Evolutionary conservation across 1,140 invertebrate genomes (phyloP), one percentile per base, ranked within the genome.

Genomic region (Drosophila subpulchrella): DNA sequence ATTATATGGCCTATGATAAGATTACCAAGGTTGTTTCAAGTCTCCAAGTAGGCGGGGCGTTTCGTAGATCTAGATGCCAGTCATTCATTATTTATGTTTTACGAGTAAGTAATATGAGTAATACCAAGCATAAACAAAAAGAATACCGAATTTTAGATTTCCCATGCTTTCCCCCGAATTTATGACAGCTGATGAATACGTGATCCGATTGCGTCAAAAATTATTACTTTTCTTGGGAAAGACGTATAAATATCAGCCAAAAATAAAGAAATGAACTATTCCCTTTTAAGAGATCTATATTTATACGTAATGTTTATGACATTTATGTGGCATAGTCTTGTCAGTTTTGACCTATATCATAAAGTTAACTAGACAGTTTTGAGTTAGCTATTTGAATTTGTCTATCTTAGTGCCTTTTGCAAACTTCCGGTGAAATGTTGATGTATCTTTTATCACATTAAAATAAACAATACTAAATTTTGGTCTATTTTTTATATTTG

Each of bases 1-100:
- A 73, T 73, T 73, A 73, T 73, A 73, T 73, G 68, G 62, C 61
- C 34, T 24, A 48, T 32, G 82, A 86, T 86, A 75, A 88, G 82
- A 86, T 86, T 77, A 84, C 51, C 67, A 30, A 51, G 32, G 44
- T 24, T 46, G 41, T 70, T 42, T 42, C 15, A 39, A 46, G 15
- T 15, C 32, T 38, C 17, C 10, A 12, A 41, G 63, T 47, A 50
- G 67, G 67, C 42, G 41, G 62, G 50, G 17, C 34, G 11, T n/a
- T 27, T 15, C 4, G 27, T 12, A 56, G 44, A 12, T 30, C 48
- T 17, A 44, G 60, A 46, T 63, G 60, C 68, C 68, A 71, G 51
- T 71, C 67, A 71, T 47, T 41, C 67, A 30, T 13, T 12, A 42
- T 17, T 71, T 71, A 72, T 72, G 68, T 71, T 72, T 58, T 71